phyloP scores from a whole-genome alignment of 64 coral and sea anemone genomes.

The Stichodactyla mertensii region DNA sequence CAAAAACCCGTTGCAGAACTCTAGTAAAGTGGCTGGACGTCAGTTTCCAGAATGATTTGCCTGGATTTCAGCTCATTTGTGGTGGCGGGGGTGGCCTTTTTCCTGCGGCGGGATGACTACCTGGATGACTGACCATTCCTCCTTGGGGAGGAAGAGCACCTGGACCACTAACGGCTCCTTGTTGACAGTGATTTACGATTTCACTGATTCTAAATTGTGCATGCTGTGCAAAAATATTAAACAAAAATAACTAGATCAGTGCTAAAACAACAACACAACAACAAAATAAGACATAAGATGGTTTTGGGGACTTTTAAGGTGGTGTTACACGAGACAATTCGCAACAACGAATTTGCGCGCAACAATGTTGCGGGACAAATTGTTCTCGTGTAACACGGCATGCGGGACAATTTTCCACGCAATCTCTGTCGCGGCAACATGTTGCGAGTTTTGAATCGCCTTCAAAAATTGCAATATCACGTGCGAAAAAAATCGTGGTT shows the following conservation, averaged over 20 bases:
- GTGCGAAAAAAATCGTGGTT: no score
- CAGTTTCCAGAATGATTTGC: constrained; percentile 2
- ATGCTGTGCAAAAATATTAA: not conserved
- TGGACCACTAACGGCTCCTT: not conserved
- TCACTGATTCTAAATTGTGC: constrained; percentile 39
- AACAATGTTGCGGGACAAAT: no score
- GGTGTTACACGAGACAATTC: no score
- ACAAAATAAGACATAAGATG: no score
- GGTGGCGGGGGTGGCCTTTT: constrained; percentile 20
- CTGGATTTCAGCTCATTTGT: constrained; percentile 25
- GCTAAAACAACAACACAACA: no score
- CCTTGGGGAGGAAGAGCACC: not conserved
- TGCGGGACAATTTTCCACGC: no score
- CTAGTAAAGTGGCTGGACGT: constrained; percentile 8
- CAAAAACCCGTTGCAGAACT: not conserved
- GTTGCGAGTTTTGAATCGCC: no score
- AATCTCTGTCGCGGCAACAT: no score
- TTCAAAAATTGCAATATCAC: no score
- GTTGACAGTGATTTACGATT: constrained; percentile 26
- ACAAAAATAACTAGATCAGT: not conserved
- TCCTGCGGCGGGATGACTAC: not conserved
- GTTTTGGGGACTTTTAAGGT: no score
- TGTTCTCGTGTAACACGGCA: no score
- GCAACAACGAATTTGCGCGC: no score
- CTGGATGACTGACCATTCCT: constrained; percentile 11